Base-by-base conservation (phyloP, 2,797 vertebrate species). In the Crenichthys baileyi region DNA sequence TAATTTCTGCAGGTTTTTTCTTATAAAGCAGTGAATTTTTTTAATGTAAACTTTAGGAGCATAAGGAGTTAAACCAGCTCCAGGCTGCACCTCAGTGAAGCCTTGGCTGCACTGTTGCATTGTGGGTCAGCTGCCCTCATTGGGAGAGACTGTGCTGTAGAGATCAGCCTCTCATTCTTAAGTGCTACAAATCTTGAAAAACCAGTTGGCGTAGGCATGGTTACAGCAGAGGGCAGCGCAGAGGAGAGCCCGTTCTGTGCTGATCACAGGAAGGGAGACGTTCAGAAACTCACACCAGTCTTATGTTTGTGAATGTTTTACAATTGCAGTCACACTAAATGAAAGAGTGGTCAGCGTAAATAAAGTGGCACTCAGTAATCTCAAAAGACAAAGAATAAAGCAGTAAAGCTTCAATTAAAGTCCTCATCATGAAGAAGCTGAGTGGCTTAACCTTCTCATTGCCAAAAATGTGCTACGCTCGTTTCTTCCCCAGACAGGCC, bases 131-230 rank as follows among this genome's bases (percentile, higher is more conserved):
- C 88, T 82, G 76, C 70, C 81, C 79, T 90, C 84, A 75, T 85
- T 85, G 81, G 76, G 63, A 81, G 79, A 88, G 81, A 89, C 85
- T 60, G 77, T n/a, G 76, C 77, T 86, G 84, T 85, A 93, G 83
- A 88, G 83, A 88, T 90, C 85, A 83, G 85, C 86, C 85, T 87
- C 82, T 78, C 90, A 94, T 92, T 91, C 81, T 94, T 93, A 89
- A 93, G 93, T 91, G 93, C 85, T 22, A 83, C 85, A 83, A 85
- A 93, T 95, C 97, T 95, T 73, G 97, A 96, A 97, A 97, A 98
- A 98, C 97, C 96, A 96, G 97, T 98, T 89, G 88, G 85, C 77
- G 93, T 96, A 87, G 90, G 93, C 93, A 90, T 94, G 94, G 96
- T 92, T 93, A 95, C 93, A 81, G 84, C 85, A 94, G 92, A 94